Conservation (phyloP, 2,888 invertebrate genomes). For the Harpalus rufipes region DNA sequence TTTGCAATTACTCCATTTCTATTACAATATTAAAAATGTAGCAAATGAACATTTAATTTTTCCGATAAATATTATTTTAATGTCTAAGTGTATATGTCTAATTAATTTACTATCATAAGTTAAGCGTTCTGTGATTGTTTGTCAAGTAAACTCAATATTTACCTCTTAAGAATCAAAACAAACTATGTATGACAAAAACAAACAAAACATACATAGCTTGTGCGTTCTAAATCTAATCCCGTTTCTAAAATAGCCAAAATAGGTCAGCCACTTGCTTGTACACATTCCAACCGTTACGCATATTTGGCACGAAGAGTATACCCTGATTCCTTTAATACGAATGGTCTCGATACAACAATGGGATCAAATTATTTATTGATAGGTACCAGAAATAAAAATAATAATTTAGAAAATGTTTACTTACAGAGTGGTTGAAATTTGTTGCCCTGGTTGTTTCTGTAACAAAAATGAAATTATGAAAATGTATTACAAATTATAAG, state of each 20-base stretch:
- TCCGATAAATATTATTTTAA: background rate
- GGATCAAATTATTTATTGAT: background rate
- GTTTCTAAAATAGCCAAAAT: conserved; percentile 27
- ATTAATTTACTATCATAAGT: background rate
- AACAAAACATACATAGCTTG: background rate
- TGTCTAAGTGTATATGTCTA: background rate
- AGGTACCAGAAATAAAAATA: no score
- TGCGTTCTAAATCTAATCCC: conserved; percentile 3
- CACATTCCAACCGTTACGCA: background rate
- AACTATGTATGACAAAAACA: background rate
- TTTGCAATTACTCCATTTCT: background rate
- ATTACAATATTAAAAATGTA: background rate
- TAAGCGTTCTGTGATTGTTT: background rate
- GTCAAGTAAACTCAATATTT: background rate
- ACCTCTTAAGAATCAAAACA: conserved; percentile 8
- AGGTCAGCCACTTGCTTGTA: background rate
- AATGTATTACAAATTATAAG: background rate
- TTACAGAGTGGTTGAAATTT: no score
- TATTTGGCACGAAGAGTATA: conserved; percentile 8
- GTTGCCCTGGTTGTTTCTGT: no score
- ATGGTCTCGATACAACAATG: background rate
- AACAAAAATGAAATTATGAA: no score
- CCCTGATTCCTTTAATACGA: background rate
- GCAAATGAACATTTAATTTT: background rate
- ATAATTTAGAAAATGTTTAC: no score